Evolutionary conservation across 2,797 vertebrate species (phyloP), one percentile per base, ranked within the genome.

Genomic region (Pipistrellus kuhlii): DNA sequence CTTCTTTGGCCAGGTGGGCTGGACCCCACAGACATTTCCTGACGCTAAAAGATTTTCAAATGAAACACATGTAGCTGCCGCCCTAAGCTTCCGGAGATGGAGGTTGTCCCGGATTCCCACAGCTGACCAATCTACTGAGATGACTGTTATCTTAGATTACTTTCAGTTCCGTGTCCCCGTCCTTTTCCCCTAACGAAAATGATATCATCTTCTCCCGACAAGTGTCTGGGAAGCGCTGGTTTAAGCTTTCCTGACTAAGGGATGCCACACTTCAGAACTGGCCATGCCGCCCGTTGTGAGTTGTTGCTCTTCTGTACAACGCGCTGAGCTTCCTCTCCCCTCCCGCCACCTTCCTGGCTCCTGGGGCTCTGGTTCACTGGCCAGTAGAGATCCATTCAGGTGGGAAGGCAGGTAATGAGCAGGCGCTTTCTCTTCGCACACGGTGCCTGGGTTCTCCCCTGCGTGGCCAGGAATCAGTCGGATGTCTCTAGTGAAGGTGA

Each of bases 381-480:
- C 0, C 3, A 44, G 68, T 12, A 87, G 86, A 59, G 41, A 8
- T 17, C 46, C 32, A 11, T 35, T 57, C 53, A 51, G 5, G 9
- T 6, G 23, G 53, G 32, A 73, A 44, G 9, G 12, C 55, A 46
- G 59, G 32, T 3, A 15, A n/a, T 69, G 81, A 20, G 30, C 8
- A 1, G 4, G 8, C 5, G 1, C 35, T 32, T 62, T 20, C n/a
- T 35, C 38, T 12, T 20, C 76, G 83, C 46, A 21, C 8, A 2
- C 25, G 88, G 91, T 84, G 44, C 21, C 17, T 59, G 1, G 9
- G 41, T 1, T 3, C 15, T 27, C 41, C 25, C 8, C 88, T 94
- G 92, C 95, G 87, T 77, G 94, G 95, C 94, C 94, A 89, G 97
- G 92, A 96, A 95, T 92, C 94, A 90, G 96, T 44, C 32, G 48